phyloP scores from a whole-genome alignment of 2,113 vertebrate species.

The Lasiurus cinereus region DNA sequence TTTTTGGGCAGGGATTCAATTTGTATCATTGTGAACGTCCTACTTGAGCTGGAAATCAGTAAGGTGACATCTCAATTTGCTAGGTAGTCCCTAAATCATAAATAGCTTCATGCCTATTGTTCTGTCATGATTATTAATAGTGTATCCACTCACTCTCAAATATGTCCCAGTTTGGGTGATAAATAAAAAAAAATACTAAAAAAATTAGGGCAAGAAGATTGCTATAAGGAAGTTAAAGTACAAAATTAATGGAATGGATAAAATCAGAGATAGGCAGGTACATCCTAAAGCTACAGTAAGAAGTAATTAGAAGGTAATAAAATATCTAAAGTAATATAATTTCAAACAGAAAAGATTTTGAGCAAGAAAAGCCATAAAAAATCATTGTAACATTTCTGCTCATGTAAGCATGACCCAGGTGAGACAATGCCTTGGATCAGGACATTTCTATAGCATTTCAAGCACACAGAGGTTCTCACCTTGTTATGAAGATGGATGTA shows the following conservation, averaged over 20 bases:
- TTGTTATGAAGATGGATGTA: neutral
- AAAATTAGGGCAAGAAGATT: neutral
- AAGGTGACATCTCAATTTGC: neutral
- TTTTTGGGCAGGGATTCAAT: neutral
- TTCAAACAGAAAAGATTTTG: neutral
- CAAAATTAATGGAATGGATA: neutral
- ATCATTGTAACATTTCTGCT: neutral
- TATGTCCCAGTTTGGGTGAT: neutral
- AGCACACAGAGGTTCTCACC: neutral
- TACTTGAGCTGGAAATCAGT: neutral
- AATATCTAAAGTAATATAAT: neutral
- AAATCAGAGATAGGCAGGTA: neutral
- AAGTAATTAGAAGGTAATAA: neutral
- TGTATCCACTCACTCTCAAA: neutral
- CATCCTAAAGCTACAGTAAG: neutral
- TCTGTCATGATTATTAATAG: conserved; percentile 67
- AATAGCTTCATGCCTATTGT: neutral
- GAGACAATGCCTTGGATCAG: neutral
- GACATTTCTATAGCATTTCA: neutral
- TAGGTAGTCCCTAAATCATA: neutral
- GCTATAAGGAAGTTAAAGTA: neutral
- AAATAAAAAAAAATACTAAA: neutral
- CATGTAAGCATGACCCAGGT: neutral
- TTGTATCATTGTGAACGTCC: neutral
- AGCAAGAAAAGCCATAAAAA: neutral